phyloP scores from a whole-genome alignment of 2,888 invertebrate species.

The Fragum fragum region DNA sequence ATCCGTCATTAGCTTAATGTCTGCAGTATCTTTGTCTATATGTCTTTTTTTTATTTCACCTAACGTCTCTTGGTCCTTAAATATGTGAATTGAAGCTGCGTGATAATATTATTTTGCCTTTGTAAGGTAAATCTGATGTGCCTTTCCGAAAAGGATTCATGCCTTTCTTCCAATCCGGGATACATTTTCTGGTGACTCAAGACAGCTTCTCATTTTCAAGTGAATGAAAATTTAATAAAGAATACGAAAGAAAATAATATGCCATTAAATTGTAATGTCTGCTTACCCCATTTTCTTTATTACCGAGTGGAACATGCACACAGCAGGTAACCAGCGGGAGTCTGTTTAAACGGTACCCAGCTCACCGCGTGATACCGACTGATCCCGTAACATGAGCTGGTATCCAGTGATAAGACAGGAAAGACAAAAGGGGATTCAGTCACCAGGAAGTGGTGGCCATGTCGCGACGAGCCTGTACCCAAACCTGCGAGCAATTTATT shows the following conservation, averaged over 20 bases:
- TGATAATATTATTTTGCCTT: too few relatives aligned
- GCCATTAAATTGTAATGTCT: constrained; percentile 31
- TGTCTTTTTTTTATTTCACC: too few relatives aligned
- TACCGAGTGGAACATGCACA: constrained; percentile 27
- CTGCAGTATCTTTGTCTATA: too few relatives aligned
- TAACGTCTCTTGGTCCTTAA: too few relatives aligned
- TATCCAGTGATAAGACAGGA: constrained; percentile 14
- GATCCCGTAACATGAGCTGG: constrained; percentile 25
- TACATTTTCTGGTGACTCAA: background rate
- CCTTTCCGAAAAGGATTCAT: too few relatives aligned
- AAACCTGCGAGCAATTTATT: constrained; percentile 27
- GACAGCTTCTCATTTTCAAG: background rate
- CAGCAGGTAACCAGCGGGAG: constrained; percentile 26
- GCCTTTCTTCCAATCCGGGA: background rate
- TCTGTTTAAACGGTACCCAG: constrained; percentile 13
- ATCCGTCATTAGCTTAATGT: too few relatives aligned
- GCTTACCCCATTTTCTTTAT: constrained; percentile 28
- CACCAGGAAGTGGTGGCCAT: constrained; percentile 6
- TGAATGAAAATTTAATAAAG: constrained; percentile 8
- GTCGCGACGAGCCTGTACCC: background rate
- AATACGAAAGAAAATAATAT: constrained; percentile 6
- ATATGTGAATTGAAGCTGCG: too few relatives aligned
- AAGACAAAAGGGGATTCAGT: background rate
- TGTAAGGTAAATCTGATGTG: too few relatives aligned
- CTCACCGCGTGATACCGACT: constrained; percentile 17